Evolutionary conservation across 1,140 invertebrate genomes (phyloP).

Genomic region (Solen grandis): DNA sequence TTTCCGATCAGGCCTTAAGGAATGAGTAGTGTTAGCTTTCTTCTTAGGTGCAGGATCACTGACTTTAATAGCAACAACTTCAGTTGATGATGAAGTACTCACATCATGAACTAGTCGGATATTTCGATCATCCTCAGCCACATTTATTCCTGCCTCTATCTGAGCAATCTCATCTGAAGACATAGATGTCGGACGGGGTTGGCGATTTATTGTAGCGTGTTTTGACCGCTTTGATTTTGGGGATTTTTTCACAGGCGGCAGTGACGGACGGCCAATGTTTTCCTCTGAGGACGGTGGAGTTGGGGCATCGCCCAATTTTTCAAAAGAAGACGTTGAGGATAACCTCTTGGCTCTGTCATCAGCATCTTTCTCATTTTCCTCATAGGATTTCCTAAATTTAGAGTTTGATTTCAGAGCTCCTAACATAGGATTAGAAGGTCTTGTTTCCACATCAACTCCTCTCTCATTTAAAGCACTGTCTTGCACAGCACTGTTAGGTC

Average conservation of each 20-base stretch:
- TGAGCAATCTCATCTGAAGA: conserved; percentile 60
- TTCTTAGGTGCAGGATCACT: conserved; percentile 3
- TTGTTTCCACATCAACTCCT: background rate
- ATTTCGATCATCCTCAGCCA: background rate
- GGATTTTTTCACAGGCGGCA: conserved; percentile 57
- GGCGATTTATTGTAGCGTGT: conserved; percentile 58
- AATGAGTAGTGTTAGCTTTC: conserved; percentile 57
- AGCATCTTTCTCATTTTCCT: conserved; percentile 60
- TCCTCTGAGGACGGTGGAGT: conserved; percentile 17
- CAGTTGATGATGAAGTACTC: conserved; percentile 47
- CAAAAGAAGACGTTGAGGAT: conserved; percentile 44
- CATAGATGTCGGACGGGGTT: conserved; percentile 52
- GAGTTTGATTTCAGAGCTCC: conserved; percentile 58
- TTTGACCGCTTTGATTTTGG: conserved; percentile 33
- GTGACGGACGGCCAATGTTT: conserved; percentile 36
- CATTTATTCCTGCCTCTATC: conserved; percentile 36
- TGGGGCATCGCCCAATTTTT: conserved; percentile 43
- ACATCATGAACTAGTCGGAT: conserved; percentile 29
- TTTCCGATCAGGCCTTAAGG: conserved; percentile 59
- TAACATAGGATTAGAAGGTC: conserved; percentile 56
- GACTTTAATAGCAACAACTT: conserved; percentile 50
- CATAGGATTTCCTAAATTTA: conserved; percentile 62
- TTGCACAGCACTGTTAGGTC: background rate
- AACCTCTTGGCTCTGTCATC: conserved; percentile 61
- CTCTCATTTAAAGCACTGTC: conserved; percentile 8